phyloP scores from a whole-genome alignment of 2,113 vertebrate genomes.

The Oncorhynchus keta region DNA sequence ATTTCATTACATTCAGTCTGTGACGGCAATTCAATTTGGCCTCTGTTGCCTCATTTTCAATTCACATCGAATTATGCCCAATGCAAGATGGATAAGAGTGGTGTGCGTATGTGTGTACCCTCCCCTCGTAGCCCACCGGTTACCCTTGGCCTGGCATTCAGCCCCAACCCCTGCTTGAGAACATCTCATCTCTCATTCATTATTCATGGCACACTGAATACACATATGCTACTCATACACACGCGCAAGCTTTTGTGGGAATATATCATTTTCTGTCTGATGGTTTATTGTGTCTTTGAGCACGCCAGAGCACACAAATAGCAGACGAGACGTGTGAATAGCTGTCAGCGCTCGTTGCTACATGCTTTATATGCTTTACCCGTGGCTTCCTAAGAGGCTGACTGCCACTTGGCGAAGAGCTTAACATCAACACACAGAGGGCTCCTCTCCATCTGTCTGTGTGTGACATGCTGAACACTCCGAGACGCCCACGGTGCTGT shows the following conservation, averaged over 20 bases:
- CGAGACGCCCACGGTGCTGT: slow-evolving; percentile 9
- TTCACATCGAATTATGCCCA: slow-evolving; percentile 13
- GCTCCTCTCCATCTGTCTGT: slow-evolving; percentile 12
- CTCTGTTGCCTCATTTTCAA: slow-evolving; percentile 16
- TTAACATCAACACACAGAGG: slow-evolving; percentile 43
- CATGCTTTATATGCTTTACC: too few species aligned
- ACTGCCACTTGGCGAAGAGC: slow-evolving; percentile 38
- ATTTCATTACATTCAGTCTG: background rate
- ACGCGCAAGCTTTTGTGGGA: background rate
- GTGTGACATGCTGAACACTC: background rate
- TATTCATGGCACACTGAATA: slow-evolving; percentile 36
- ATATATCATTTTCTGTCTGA: slow-evolving; percentile 36
- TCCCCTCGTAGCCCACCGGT: background rate
- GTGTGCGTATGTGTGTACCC: slow-evolving; percentile 8
- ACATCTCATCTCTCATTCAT: slow-evolving; percentile 32
- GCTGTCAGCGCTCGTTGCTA: too few species aligned
- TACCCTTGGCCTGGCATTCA: background rate
- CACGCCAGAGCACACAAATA: background rate
- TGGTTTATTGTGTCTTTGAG: slow-evolving; percentile 42
- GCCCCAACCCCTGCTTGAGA: slow-evolving; percentile 2
- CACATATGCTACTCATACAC: slow-evolving; percentile 4
- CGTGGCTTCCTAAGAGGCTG: slow-evolving; percentile 28
- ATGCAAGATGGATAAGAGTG: background rate
- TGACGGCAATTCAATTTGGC: slow-evolving; percentile 27
- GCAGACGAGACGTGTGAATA: too few species aligned